phyloP scores from a whole-genome alignment of 2,113 vertebrate genomes.

The Girardinichthys multiradiatus region DNA sequence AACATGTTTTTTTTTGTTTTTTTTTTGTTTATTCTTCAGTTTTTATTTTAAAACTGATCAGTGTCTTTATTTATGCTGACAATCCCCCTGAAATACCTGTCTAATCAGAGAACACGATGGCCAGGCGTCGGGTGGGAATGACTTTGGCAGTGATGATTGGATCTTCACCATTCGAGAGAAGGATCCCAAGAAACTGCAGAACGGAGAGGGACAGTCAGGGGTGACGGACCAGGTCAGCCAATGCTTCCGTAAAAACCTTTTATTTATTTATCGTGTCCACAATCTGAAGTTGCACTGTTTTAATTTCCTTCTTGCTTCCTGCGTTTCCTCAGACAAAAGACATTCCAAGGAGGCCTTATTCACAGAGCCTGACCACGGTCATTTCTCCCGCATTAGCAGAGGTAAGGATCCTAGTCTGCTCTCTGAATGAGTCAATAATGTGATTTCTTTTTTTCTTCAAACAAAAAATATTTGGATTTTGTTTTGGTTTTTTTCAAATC shows the following conservation, averaged over 20 bases:
- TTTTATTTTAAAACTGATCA: not conserved
- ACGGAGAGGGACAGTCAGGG: conserved; percentile 85
- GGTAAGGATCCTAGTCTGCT: conserved; percentile 77
- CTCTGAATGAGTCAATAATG: not conserved
- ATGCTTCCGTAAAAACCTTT: too few species aligned
- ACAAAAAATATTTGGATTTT: not conserved
- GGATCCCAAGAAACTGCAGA: conserved; percentile 92
- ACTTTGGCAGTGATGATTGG: conserved; percentile 90
- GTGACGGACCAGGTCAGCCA: conserved; percentile 82
- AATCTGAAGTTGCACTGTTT: conserved; percentile 9
- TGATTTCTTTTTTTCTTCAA: not conserved
- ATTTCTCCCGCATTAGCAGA: conserved; percentile 94
- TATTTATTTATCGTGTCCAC: not conserved
- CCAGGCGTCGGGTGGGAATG: conserved; percentile 91
- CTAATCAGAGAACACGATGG: conserved; percentile 89
- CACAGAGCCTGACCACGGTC: conserved; percentile 92
- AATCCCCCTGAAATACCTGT: not conserved
- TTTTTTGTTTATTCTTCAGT: not conserved
- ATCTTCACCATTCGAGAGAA: conserved; percentile 97
- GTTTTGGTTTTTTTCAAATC: too few species aligned
- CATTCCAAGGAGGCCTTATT: conserved; percentile 91
- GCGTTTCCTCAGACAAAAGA: conserved; percentile 82
- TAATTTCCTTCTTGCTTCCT: not conserved
- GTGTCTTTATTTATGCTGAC: not conserved
- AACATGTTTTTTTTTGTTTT: not conserved